Percentiles rank a stretch among this genome's conserved stretches.
Evolutionary conservation across 2,888 invertebrate species (phyloP).

Genomic region (Subacronicta megacephala): DNA sequence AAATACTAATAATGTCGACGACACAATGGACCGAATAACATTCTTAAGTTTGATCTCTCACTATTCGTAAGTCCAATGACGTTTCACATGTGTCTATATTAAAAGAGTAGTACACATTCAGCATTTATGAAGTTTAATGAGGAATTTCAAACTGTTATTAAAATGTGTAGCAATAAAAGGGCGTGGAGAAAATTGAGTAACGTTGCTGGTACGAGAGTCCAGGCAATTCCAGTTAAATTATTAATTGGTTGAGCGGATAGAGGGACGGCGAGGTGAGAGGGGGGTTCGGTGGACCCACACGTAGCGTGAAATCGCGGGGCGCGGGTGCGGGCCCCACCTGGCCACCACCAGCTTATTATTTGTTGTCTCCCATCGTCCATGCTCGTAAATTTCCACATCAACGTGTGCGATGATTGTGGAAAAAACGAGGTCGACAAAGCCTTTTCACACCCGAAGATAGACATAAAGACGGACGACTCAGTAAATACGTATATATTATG

Average conservation of each 20-base stretch:
- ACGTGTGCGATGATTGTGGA: slow-evolving; percentile 88
- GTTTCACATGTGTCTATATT: slow-evolving; percentile 60
- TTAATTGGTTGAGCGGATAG: slow-evolving; percentile 78
- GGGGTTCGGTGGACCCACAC: slow-evolving; percentile 78
- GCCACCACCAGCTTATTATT: slow-evolving; percentile 84
- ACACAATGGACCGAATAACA: slow-evolving; percentile 66
- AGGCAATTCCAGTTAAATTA: slow-evolving; percentile 83
- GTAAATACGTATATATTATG: slow-evolving; percentile 69
- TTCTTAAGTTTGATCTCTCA: slow-evolving; percentile 62
- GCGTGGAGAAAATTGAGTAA: slow-evolving; percentile 70
- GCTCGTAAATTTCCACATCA: slow-evolving; percentile 89
- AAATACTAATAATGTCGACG: slow-evolving; percentile 78
- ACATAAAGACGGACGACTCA: slow-evolving; percentile 77
- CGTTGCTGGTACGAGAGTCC: slow-evolving; percentile 67
- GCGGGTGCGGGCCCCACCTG: slow-evolving; percentile 84
- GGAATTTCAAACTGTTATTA: slow-evolving; percentile 68
- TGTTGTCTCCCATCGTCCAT: slow-evolving; percentile 88
- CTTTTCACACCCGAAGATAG: slow-evolving; percentile 83
- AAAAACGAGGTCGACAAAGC: slow-evolving; percentile 85
- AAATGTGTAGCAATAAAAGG: slow-evolving; percentile 75
- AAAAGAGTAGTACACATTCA: slow-evolving; percentile 48
- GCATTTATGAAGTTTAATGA: slow-evolving; percentile 64
- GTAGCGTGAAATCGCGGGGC: slow-evolving; percentile 87
- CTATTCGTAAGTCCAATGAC: slow-evolving; percentile 54
- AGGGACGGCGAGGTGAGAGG: slow-evolving; percentile 51